Percentiles rank a stretch among this genome's conserved stretches.
Conservation (phyloP, 2,888 invertebrate species). For the Parasteatoda lunata region DNA sequence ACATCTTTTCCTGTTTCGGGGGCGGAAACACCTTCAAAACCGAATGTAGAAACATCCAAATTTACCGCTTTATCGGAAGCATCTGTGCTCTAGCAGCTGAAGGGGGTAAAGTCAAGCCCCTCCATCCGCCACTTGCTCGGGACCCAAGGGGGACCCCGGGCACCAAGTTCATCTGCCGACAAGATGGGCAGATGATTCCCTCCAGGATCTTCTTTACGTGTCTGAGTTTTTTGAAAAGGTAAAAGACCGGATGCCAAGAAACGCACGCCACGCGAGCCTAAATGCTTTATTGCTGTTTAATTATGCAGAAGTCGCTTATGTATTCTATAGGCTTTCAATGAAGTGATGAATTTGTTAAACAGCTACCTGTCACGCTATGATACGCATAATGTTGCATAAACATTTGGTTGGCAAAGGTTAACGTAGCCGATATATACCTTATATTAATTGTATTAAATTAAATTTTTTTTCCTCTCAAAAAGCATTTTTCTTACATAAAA, state of each 20-base stretch:
- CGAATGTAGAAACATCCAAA: slow-evolving; percentile 40
- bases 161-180: slow-evolving; percentile 1
- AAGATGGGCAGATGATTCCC: slow-evolving; percentile 30
- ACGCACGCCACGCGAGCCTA: slow-evolving; percentile 29
- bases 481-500: no score
- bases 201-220: slow-evolving; percentile 6
- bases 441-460: no score
- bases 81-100: slow-evolving; percentile 50
- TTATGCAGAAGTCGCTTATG: no score
- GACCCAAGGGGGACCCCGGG: background rate
- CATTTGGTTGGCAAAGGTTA: no score
- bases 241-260: slow-evolving; percentile 16
- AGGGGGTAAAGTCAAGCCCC: slow-evolving; percentile 44
- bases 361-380: no score
- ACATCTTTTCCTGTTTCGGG: slow-evolving; percentile 15
- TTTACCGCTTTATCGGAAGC: slow-evolving; percentile 52
- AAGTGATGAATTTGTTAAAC: no score
- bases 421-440: no score
- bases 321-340: no score
- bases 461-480: no score
- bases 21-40: slow-evolving; percentile 23
- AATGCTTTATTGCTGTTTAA: background rate
- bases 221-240: background rate
- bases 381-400: no score
- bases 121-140: slow-evolving; percentile 37